phyloP scores from a whole-genome alignment of 2,113 vertebrate species.

The Megaceryle torquata region DNA sequence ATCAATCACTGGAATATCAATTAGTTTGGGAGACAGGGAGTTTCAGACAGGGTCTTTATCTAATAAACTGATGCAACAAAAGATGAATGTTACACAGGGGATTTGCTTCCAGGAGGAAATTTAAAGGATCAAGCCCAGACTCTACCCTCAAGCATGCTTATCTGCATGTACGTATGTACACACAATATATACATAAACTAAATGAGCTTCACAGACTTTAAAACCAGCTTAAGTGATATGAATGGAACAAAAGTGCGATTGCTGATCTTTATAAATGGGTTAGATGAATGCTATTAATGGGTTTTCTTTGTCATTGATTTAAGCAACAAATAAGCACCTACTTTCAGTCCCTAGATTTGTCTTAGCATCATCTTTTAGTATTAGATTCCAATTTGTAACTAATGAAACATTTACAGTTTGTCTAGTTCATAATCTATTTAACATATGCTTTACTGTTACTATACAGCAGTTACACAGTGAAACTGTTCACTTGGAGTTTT shows the following conservation, averaged over 20 bases:
- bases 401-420: not conserved
- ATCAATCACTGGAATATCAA: not conserved
- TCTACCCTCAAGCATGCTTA: fast-evolving
- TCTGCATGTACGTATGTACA: not conserved
- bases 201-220: not conserved
- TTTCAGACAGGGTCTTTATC: not conserved
- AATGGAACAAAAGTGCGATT: not conserved
- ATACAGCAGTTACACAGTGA: not conserved
- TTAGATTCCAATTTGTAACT: not conserved
- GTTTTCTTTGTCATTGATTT: not conserved
- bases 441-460: not conserved
- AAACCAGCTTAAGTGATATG: not conserved
- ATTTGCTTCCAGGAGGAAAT: not conserved
- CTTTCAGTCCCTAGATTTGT: not conserved
- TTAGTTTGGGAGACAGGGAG: not conserved
- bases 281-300: not conserved
- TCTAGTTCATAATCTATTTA: not conserved
- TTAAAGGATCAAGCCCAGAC: not conserved
- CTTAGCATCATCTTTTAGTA: not conserved
- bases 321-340: not conserved
- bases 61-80: not conserved
- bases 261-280: not conserved
- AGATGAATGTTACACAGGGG: not conserved
- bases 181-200: too few species aligned
- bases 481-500: not conserved